Base-by-base conservation (phyloP, 2,888 invertebrate species). In the Tiliacea aurago region DNA sequence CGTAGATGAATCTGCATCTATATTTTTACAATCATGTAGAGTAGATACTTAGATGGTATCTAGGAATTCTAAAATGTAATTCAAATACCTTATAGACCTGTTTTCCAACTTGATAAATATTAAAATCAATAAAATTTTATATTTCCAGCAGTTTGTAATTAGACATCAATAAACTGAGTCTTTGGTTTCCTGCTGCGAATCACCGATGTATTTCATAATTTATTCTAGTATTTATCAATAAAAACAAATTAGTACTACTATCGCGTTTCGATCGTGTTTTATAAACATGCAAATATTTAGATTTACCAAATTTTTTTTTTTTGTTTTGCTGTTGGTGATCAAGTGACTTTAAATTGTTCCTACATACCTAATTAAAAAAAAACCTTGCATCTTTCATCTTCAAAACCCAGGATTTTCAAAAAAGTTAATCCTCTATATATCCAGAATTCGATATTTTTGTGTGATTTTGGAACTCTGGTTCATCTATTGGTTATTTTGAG, bases 181-280 rank as follows among this genome's bases (percentile, higher is more conserved):
- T 67, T 70, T n/a, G 51, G 71, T 73, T 80, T 73, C 81, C 84
- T 76, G 75, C 81, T 81, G 81, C 70, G 84, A 81, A 80, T 84
- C 65, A 73, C 45, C n/a, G 13, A 67, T 59, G 58, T 51, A 2
- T 55, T 41, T 37, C 4, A 78, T 66, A 64, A 72, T 72, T 51
- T 78, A 70, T 78, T 82, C 49, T 45, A 51, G 33, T 78, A 66
- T 82, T 65, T 76, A 51, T 61, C 37, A 70, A 53, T 56, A 53
- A 76, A 61, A 73, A 33, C 55, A 76, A 73, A 80, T 37, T 5
- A 4, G 4, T 49, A 80, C 20, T 28, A 47, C 9, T 33, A 43
- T 45, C 62, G 37, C 47, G n/a, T n/a, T n/a, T n/a, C n/a, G n/a
- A n/a, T n/a, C n/a, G n/a, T n/a, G n/a, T n/a, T n/a, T n/a, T n/a